A percentile compares a stretch with the other conserved stretches of the same genome.
Evolutionary conservation across 2,113 vertebrate genomes (phyloP).

Genomic region (Gila orcuttii): DNA sequence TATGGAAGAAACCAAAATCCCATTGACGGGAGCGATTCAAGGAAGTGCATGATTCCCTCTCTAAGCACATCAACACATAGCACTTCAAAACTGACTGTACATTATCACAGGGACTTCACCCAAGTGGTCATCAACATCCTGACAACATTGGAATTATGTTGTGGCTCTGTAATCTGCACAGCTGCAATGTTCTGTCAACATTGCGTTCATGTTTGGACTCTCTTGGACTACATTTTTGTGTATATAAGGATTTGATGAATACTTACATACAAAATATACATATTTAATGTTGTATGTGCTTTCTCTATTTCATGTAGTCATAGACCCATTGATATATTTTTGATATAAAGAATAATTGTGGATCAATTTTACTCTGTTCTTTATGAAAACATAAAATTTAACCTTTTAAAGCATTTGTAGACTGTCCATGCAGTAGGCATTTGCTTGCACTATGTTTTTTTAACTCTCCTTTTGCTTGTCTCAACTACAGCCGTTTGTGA

Average conservation of each 20-base stretch:
- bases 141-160: not conserved
- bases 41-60: conserved; percentile 37
- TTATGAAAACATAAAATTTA: conserved; percentile 56
- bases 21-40: not conserved
- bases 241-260: conserved; percentile 74
- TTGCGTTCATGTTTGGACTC: conserved; percentile 30
- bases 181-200: conserved; percentile 49
- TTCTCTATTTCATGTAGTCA: conserved; percentile 73
- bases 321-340: conserved; percentile 79
- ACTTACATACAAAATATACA: conserved; percentile 77
- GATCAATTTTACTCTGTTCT: conserved; percentile 49
- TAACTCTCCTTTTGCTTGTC: not conserved
- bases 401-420: conserved; percentile 57
- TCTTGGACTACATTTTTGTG: conserved; percentile 59
- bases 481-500: not conserved
- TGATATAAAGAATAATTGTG: conserved; percentile 74
- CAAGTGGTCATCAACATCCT: conserved; percentile 21
- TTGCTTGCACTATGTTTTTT: conserved; percentile 22
- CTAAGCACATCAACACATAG: conserved; percentile 49
- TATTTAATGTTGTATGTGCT: conserved; percentile 79
- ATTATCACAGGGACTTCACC: conserved; percentile 56
- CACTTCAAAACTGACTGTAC: conserved; percentile 57
- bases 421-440: conserved; percentile 39
- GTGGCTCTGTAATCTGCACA: conserved; percentile 40
- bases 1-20: conserved; percentile 19